These are phyloP conservation scores for Hetaerina americana DNA, from an alignment of 1,140 invertebrate species.

Conservation along the genomic window DNA sequence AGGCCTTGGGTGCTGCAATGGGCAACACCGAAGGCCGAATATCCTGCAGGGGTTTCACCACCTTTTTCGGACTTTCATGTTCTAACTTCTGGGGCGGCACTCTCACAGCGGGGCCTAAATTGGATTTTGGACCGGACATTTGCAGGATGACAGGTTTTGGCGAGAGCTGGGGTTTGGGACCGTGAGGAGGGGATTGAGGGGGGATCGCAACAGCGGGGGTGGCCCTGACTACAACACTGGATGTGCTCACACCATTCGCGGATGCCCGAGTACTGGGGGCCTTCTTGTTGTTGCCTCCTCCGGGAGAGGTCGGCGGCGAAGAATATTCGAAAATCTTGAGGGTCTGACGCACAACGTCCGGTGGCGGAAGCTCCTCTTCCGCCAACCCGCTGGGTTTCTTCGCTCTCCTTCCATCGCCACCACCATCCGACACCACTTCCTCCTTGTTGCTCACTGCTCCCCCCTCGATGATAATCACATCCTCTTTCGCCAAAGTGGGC, in stretches of 20 bases:
- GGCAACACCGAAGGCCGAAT: neutral
- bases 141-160: slow-evolving; percentile 18
- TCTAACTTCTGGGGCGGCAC: neutral
- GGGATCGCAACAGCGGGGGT: neutral
- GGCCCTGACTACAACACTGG: neutral
- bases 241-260: neutral
- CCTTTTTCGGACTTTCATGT: neutral
- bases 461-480: slow-evolving; percentile 30
- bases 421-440: neutral
- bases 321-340: slow-evolving; percentile 68
- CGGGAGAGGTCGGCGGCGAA: neutral
- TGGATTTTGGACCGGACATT: slow-evolving; percentile 19
- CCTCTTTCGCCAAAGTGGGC: slow-evolving; percentile 26
- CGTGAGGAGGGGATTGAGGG: neutral
- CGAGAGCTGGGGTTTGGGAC: slow-evolving; percentile 16
- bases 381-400: slow-evolving; percentile 36
- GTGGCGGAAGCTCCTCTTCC: slow-evolving; percentile 67
- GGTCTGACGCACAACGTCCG: slow-evolving; percentile 71
- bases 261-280: neutral
- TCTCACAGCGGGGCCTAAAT: slow-evolving; percentile 27
- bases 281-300: neutral
- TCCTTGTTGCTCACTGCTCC: slow-evolving; percentile 18
- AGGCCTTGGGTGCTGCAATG: neutral
- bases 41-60: neutral
- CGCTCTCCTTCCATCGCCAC: slow-evolving; percentile 2